Base-by-base conservation (phyloP, 92 coral and sea anemone genomes). In the Siderastrea siderea region DNA sequence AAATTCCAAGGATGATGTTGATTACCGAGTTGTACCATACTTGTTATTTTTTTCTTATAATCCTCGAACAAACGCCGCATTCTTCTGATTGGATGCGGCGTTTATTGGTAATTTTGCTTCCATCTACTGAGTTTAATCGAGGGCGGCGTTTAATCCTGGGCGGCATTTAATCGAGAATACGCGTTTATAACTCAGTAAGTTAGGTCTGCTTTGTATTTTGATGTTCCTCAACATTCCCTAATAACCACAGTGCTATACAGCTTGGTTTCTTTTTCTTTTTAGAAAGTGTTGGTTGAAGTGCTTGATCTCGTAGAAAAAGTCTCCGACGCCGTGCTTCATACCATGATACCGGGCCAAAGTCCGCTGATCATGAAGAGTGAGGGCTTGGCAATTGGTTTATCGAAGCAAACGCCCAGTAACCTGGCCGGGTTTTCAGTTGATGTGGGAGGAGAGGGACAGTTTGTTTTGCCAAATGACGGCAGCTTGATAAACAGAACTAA, bases 281-380 rank as follows among this genome's bases (percentile, higher is more conserved):
- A 83, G 87, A 71, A 83, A 38, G 71, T 74, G 6, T 5, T 49
- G 43, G 49, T 16, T 38, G 16, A 47, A 19, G 51, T 83, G 0
- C 71, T 83, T 9, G 16, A 72, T 38, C 71, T 83, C 48, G 51
- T 61, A n/a, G 79, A 83, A 16, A 63, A 14, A 6, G 72, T 83
- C 3, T 83, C 87, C 4, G 71, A 71, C 48, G 79, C 87, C 8
- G 50, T 83, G 79, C 87, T 83, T 71, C 49, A 50, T 14, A 71
- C 87, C 47, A 83, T 83, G 87, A 83, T 60, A 58, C 87, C 79
- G 5, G 79, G 67, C 11, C 79, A 83, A 63, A 71, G 11, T 47
- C 58, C 80, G 45, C 71, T 83, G 62, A 61, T 71, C 50, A 48
- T 47, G 48, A 48, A 51, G 4, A 73, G 60, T 53, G 38, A 49